Base-by-base conservation (phyloP, 2,797 vertebrate species). In the Myotis vivesi region DNA sequence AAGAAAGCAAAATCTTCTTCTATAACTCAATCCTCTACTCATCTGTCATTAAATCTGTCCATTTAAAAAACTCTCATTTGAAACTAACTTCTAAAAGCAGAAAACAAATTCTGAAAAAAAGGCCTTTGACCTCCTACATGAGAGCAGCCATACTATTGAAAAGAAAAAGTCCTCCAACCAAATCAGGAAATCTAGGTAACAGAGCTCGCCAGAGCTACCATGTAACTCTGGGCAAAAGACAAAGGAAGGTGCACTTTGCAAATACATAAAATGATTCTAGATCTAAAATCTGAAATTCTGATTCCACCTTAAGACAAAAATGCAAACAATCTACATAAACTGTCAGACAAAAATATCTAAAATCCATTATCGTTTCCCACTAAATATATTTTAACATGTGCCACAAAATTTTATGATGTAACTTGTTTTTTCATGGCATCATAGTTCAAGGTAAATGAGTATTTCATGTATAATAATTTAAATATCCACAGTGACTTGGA, bases 31-130 rank as follows among this genome's bases (percentile, higher is more conserved):
- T 25, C 16, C 79, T 75, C 69, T 66, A 71, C 33, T 89, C 36
- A 46, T 49, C 6, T 41, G 36, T 73, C 68, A 87, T 44, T 66
- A 77, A 85, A 68, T 73, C 49, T 64, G n/a, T 23, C n/a, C 9
- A 92, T 33, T 36, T 72, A 19, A 95, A 77, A 95, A 87, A 19
- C 13, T 59, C 17, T 33, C 72, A 85, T 41, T 84, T 68, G 30
- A 87, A 94, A 86, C 28, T 87, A 87, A 49, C 19, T 73, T 82
- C 38, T 87, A 89, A 91, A n/a, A 69, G 79, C 23, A 91, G 41
- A 53, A 95, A 80, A 81, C 19, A 92, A 89, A 71, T 19, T 16
- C 72, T 62, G n/a, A 69, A 87, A 68, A 77, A 82, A 73, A 82
- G 28, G 41, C 41, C 59, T 30, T 46, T 46, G 59, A 64, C 41